These are phyloP conservation scores for Moxostoma hubbsi DNA, from an alignment of 2,797 vertebrate species.

Conservation along the genomic window DNA sequence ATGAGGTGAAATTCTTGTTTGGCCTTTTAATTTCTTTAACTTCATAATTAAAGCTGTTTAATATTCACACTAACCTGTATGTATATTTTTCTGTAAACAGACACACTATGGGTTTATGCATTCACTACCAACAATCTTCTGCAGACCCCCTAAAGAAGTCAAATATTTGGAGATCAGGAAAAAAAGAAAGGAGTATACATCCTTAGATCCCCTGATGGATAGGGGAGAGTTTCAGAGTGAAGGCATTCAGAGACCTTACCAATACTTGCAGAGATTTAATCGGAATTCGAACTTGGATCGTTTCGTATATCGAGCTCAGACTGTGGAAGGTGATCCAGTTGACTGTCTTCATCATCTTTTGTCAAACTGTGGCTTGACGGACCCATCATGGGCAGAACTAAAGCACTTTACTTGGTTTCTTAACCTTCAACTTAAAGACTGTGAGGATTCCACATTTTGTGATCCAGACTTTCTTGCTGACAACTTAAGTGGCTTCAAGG, in stretches of 20 bases:
- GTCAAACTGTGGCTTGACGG: constrained; percentile 69
- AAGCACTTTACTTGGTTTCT: constrained; percentile 83
- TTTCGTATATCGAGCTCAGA: constrained; percentile 69
- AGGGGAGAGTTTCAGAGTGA: constrained; percentile 73
- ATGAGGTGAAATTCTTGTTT: constrained; percentile 66
- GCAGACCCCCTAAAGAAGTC: constrained; percentile 72
- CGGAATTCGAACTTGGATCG: constrained; percentile 65
- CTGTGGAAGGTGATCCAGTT: constrained; percentile 55
- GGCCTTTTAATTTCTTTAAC: neutral
- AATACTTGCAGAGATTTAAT: constrained; percentile 72
- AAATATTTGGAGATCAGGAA: constrained; percentile 54
- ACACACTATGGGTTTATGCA: constrained; percentile 70
- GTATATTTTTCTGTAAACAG: constrained; percentile 51
- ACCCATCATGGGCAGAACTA: constrained; percentile 83
- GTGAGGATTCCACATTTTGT: constrained; percentile 81
- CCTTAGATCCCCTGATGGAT: constrained; percentile 76
- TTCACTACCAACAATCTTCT: constrained; percentile 76
- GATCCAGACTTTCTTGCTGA: constrained; percentile 69
- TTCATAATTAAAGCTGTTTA: neutral
- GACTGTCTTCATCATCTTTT: constrained; percentile 77
- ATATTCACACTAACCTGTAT: neutral
- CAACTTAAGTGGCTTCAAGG: constrained; percentile 77
- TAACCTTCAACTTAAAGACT: constrained; percentile 79
- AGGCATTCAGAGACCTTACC: constrained; percentile 80
- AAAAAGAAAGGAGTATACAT: neutral